Evolutionary conservation across 2,888 invertebrate species (phyloP).

Genomic region (Chalcis sispes): DNA sequence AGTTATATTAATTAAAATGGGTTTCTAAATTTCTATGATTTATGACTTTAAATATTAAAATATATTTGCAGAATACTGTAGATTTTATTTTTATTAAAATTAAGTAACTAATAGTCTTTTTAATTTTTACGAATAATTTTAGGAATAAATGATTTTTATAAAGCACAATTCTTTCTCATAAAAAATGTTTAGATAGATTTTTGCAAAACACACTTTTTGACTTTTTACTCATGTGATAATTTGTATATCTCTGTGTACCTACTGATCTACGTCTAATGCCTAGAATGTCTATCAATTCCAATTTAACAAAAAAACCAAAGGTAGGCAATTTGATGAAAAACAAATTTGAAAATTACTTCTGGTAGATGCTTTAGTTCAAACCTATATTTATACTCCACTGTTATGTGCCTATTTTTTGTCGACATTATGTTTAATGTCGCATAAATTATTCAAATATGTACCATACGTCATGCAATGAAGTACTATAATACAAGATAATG

Average conservation of each 20-base stretch:
- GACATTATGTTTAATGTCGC: slow-evolving; percentile 29
- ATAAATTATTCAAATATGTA: slow-evolving; percentile 38
- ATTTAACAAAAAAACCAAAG: slow-evolving; percentile 55
- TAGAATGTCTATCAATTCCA: slow-evolving; percentile 54
- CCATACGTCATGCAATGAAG: slow-evolving; percentile 10
- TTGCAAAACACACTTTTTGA: slow-evolving; percentile 60
- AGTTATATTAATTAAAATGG: too few species aligned
- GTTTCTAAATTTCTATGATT: too few species aligned
- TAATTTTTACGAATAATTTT: too few species aligned
- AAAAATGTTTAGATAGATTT: slow-evolving; percentile 11
- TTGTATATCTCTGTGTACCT: slow-evolving; percentile 73
- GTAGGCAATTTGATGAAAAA: slow-evolving; percentile 51
- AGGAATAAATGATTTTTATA: neutral
- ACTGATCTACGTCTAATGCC: slow-evolving; percentile 63
- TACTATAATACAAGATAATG: neutral
- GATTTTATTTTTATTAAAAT: neutral
- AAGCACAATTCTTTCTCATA: neutral
- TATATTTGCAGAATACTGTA: too few species aligned
- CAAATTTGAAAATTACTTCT: slow-evolving; percentile 57
- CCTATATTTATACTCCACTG: slow-evolving; percentile 58
- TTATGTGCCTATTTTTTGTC: slow-evolving; percentile 61
- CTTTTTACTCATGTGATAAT: slow-evolving; percentile 75
- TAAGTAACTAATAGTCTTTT: neutral
- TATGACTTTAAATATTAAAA: neutral
- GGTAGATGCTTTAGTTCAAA: slow-evolving; percentile 59